Percentiles rank a stretch among this genome's conserved stretches.
Evolutionary conservation across 2,797 vertebrate species (phyloP).

Genomic region (Champsocephalus esox): DNA sequence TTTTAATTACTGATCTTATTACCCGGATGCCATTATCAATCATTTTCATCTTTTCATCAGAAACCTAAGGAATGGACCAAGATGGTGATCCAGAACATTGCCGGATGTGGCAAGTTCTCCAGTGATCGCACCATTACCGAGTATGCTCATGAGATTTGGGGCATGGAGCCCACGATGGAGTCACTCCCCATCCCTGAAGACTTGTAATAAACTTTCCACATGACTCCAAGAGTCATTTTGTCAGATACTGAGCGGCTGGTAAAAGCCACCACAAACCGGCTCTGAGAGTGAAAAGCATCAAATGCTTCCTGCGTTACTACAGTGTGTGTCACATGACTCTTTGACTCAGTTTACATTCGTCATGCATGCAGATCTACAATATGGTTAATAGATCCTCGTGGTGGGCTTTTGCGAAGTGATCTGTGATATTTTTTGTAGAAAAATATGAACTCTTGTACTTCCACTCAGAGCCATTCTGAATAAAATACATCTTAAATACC

Average conservation of each 20-base stretch:
- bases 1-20: background rate
- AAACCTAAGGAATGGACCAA: conserved; percentile 94
- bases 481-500: conserved; percentile 64
- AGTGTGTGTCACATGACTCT: conserved; percentile 18
- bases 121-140: conserved; percentile 93
- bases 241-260: conserved; percentile 28
- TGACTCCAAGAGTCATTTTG: conserved; percentile 2
- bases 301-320: conserved; percentile 17
- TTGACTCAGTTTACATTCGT: conserved; percentile 34
- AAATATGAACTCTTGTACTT: conserved; percentile 56
- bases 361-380: conserved; percentile 16
- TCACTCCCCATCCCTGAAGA: conserved; percentile 88
- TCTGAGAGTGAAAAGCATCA: conserved; percentile 7
- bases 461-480: conserved; percentile 66
- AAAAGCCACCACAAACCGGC: conserved; percentile 37
- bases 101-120: conserved; percentile 93
- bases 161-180: conserved; percentile 88
- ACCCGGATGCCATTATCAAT: background rate
- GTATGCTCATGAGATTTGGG: conserved; percentile 95
- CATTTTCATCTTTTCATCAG: conserved; percentile 66
- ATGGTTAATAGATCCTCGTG: conserved; percentile 46
- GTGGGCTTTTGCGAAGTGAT: conserved; percentile 58
- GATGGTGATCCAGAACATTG: conserved; percentile 94
- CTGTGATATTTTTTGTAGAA: conserved; percentile 55
- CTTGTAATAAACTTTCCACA: conserved; percentile 48